Evolutionary conservation across 2,113 vertebrate species (phyloP), one percentile per base, ranked within the genome.

Genomic region (Catharus minimus): DNA sequence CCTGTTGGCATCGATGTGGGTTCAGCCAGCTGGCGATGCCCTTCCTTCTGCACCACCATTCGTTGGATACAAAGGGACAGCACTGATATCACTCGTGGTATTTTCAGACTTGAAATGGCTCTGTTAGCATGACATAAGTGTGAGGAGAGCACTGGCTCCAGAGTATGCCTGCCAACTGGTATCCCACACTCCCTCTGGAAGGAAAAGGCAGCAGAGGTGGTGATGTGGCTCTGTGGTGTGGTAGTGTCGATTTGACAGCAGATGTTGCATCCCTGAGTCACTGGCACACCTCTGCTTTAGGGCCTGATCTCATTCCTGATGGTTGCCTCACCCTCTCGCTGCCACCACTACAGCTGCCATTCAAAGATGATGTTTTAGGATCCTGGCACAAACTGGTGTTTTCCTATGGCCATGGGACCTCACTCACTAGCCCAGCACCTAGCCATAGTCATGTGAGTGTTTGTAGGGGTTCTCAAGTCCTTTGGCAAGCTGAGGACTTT

Each of bases 11-110:
- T 26, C 0, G 0, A 13, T 2, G 7, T 0, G 1, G 18, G 11
- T 27, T 62, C 88, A 74, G 62, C 8, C 0, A 0, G 38, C 13
- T 0, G 0, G 6, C 0, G 0, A 3, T 46, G 43, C 23, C 32
- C 66, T 52, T 47, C n/a, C 12, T 76, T 86, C 55, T 57, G 12
- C 2, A 2, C 28, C 20, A 9, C 52, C 41, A 24, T 67, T 71
- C 3, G 0, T 13, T 2, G 2, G 50, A 15, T 7, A 39, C 30
- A 62, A 46, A 18, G 21, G 55, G n/a, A 20, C n/a, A 43, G 39
- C 1, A 5, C 53, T 44, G 61, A 7, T 32, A 5, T 22, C 12
- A 11, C 6, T 46, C 1, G 0, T 2, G 6, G 5, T 32, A 10
- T 53, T 94, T 80, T 64, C 36, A 52, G 47, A 32, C 23, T 47